These are phyloP conservation scores for Siderastrea siderea DNA, from an alignment of 92 coral and sea anemone genomes.

Conservation along the genomic window DNA sequence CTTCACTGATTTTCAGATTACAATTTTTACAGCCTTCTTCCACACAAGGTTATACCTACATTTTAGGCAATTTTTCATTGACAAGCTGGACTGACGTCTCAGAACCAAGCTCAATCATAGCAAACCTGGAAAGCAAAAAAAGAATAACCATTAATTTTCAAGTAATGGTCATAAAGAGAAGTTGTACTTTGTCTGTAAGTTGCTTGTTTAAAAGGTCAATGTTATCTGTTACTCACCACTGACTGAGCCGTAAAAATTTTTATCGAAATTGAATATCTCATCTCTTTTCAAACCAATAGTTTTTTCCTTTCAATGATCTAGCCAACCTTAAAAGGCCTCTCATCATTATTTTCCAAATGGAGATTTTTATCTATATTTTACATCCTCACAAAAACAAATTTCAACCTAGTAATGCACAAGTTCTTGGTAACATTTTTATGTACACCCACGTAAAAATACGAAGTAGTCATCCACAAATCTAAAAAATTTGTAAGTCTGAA, in stretches of 20 bases:
- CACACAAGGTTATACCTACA: conserved; percentile 63
- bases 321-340: too few relatives aligned
- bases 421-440: too few relatives aligned
- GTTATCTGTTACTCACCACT: background rate
- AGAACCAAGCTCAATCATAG: conserved; percentile 97
- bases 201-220: background rate
- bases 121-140: conserved; percentile 72
- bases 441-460: too few relatives aligned
- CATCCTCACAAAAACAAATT: too few relatives aligned
- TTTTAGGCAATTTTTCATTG: conserved; percentile 86
- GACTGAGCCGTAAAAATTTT: background rate
- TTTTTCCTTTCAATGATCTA: too few relatives aligned
- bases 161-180: background rate
- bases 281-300: background rate
- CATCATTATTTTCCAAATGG: too few relatives aligned
- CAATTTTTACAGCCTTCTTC: too few relatives aligned
- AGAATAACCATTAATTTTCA: background rate
- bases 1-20: too few relatives aligned
- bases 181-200: background rate
- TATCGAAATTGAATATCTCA: background rate
- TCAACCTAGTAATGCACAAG: too few relatives aligned
- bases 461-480: too few relatives aligned
- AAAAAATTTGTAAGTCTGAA: too few relatives aligned
- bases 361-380: too few relatives aligned
- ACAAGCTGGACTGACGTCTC: conserved; percentile 91